Evolutionary conservation across 2,888 invertebrate species (phyloP), one percentile per base, ranked within the genome.

Genomic region (Watsonalla cultraria): DNA sequence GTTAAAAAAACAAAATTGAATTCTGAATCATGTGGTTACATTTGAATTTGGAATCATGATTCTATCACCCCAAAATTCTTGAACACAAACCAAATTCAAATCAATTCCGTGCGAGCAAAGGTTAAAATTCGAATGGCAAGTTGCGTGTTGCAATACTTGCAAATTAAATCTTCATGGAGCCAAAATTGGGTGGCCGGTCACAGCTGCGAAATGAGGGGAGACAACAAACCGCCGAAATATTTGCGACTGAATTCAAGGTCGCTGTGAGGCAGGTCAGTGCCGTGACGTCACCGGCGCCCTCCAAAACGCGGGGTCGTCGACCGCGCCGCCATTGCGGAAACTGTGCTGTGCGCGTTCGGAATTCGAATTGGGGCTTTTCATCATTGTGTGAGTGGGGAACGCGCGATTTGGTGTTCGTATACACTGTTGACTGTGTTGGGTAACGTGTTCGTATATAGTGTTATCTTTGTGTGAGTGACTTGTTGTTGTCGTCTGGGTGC

Each of bases 281-380:
- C 68, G 82, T 90, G 90, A 90, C 90, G 90, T 90, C 88, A 90
- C 66, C 66, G 75, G 76, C 85, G 86, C 87, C 90, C 89, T 85
- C 88, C 87, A 88, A 90, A 90, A 82, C 82, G 66, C 53, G 73
- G 80, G 89, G 84, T 86, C 80, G 71, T 70, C 74, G 86, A 77
- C 84, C 89, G 81, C 81, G 82, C 78, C 78, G 82, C 84, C 84
- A 84, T 82, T 76, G 81, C 87, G 87, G 89, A 87, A 88, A 89
- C 86, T 85, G 87, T 82, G 84, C 68, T 86, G 83, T 78, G 80
- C 87, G 88, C 88, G 87, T 75, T 80, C 82, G 80, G 90, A 89
- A 89, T 90, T 84, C 83, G 82, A 90, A 89, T 90, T 89, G 87
- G 86, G 87, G 78, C 74, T 76, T 76, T 70, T 66, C 70, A 70